Evolutionary conservation across 2,888 invertebrate species (phyloP).

Genomic region (Pristionchus maxplancki): DNA sequence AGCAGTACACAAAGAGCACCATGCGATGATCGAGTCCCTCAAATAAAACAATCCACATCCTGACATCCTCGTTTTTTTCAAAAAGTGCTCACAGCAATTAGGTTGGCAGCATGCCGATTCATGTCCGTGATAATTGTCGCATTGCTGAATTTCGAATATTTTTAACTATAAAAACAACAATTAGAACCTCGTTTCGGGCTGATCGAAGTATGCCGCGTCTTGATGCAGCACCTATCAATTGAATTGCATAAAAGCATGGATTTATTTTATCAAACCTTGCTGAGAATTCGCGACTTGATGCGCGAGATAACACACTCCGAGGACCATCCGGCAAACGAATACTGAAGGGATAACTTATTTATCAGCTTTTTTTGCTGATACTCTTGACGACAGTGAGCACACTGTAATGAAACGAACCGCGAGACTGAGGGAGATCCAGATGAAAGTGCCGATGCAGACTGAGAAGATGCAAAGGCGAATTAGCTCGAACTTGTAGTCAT

Average conservation of each 20-base stretch:
- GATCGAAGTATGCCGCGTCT: slow-evolving; percentile 24
- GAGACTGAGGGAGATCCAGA: slow-evolving; percentile 39
- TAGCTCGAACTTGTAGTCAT: background rate
- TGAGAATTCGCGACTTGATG: slow-evolving; percentile 12
- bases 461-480: background rate
- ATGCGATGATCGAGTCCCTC: slow-evolving; percentile 65
- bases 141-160: slow-evolving; percentile 8
- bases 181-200: slow-evolving; percentile 36
- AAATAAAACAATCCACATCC: background rate
- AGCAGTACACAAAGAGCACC: slow-evolving; percentile 59
- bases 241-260: background rate
- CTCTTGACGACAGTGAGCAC: background rate
- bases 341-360: background rate
- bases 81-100: background rate
- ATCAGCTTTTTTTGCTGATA: background rate
- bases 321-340: slow-evolving; percentile 28
- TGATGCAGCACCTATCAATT: slow-evolving; percentile 15
- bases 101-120: slow-evolving; percentile 9
- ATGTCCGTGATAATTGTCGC: slow-evolving; percentile 40
- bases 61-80: background rate
- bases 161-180: too few species aligned
- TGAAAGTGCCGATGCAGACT: slow-evolving; percentile 8
- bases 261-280: background rate
- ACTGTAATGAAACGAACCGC: background rate
- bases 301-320: slow-evolving; percentile 1